Percentiles rank a stretch among this genome's conserved stretches.
Conservation (phyloP, 2,888 invertebrate species). For the Pheosia tremula region DNA sequence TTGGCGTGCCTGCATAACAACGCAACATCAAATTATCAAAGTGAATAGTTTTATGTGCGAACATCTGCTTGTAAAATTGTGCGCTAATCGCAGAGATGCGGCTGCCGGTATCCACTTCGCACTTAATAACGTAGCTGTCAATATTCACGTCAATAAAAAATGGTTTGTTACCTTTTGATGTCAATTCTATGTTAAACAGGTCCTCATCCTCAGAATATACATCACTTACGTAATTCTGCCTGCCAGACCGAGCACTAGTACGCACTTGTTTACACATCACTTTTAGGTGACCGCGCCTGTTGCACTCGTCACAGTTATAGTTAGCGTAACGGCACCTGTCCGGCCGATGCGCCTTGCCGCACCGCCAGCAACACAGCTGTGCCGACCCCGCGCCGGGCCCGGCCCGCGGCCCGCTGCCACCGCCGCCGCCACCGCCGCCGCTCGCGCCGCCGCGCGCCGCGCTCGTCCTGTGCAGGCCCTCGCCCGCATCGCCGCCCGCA, state of each 20-base stretch:
- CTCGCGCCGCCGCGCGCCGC: too few relatives aligned
- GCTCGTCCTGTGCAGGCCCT: too few relatives aligned
- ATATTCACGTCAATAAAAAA: too few relatives aligned
- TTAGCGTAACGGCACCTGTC: conserved; percentile 2
- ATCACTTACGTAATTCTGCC: conserved; percentile 4
- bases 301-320: conserved; percentile 10
- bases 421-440: background rate
- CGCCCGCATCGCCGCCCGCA: too few relatives aligned
- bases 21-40: background rate
- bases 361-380: conserved; percentile 13
- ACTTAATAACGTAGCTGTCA: too few relatives aligned
- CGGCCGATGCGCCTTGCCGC: conserved; percentile 12
- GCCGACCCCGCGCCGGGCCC: conserved; percentile 6
- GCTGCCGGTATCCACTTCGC: conserved; percentile 16
- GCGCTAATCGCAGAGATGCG: conserved; percentile 10
- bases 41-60: background rate
- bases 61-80: background rate
- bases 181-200: background rate
- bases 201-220: background rate
- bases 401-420: conserved; percentile 2
- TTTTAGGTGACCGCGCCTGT: conserved; percentile 10
- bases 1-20: conserved; percentile 14
- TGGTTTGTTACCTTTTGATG: conserved; percentile 2
- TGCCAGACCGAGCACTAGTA: background rate
- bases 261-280: conserved; percentile 10